Percentiles rank a stretch among this genome's conserved stretches.
These are phyloP conservation scores for Orientallactaga sibirica DNA, from an alignment of 2,797 vertebrate species.

Conservation along the genomic window DNA sequence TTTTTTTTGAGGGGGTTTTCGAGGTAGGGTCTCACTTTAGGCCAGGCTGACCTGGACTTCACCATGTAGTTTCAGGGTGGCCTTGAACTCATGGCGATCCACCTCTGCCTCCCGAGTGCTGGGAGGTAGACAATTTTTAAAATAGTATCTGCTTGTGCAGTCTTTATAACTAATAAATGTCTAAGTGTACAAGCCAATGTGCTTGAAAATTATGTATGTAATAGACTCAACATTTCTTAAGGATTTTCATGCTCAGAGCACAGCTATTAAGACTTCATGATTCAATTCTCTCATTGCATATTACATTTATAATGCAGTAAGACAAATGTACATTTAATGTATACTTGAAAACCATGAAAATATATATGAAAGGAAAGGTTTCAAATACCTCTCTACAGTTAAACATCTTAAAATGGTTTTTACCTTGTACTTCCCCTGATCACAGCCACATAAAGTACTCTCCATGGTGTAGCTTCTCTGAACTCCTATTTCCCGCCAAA, in stretches of 20 bases:
- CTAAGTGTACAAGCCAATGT: not conserved
- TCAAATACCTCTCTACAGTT: not conserved
- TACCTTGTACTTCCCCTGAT: constrained; percentile 99
- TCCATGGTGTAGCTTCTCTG: constrained; percentile 99
- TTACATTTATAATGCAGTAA: not conserved
- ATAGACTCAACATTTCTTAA: constrained; percentile 40
- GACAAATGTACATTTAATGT: not conserved
- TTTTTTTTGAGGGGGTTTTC: too few relatives aligned
- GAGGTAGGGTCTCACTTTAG: too few relatives aligned
- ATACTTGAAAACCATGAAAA: not conserved
- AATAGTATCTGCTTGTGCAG: not conserved
- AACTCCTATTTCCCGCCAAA: constrained; percentile 98
- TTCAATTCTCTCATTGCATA: too few relatives aligned
- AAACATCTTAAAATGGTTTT: not conserved
- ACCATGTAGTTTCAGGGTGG: too few relatives aligned
- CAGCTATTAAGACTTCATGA: not conserved
- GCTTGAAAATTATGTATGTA: constrained; percentile 53
- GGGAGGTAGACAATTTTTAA: too few relatives aligned
- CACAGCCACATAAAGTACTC: constrained; percentile 98
- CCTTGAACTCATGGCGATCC: too few relatives aligned
- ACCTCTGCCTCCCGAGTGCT: too few relatives aligned
- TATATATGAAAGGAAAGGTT: not conserved
- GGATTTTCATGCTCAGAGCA: not conserved
- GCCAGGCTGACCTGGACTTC: too few relatives aligned
- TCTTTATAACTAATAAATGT: constrained; percentile 59